phyloP scores from a whole-genome alignment of 2,797 vertebrate species.

The Pitangus sulphuratus region DNA sequence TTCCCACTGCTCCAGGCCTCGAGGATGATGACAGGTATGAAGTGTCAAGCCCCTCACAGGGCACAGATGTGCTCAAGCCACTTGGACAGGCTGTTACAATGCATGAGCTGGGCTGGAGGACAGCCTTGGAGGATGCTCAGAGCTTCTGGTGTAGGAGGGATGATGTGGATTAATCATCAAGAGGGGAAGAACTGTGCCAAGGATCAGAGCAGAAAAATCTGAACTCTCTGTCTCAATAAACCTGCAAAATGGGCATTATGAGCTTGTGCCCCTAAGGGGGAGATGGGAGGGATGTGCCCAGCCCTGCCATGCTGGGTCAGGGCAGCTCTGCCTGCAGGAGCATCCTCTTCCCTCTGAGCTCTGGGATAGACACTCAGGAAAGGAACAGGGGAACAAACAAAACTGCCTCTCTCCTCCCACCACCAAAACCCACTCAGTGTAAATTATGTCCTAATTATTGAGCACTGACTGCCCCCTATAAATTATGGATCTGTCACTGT shows the following conservation, averaged over 20 bases:
- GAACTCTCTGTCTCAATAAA: not conserved
- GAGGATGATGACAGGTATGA: not conserved
- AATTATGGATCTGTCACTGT: not conserved
- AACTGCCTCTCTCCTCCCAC: not conserved
- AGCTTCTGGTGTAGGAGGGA: not conserved
- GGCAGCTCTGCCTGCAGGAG: not conserved
- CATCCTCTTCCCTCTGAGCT: not conserved
- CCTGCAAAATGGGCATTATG: not conserved
- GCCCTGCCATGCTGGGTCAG: not conserved
- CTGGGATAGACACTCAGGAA: not conserved
- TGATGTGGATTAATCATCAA: not conserved
- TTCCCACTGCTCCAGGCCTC: not conserved
- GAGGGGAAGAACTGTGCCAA: not conserved
- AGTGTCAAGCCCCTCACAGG: not conserved
- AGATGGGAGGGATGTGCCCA: not conserved
- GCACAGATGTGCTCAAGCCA: not conserved
- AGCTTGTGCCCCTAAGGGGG: not conserved
- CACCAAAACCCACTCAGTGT: not conserved
- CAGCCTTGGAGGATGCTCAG: not conserved
- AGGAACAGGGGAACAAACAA: not conserved
- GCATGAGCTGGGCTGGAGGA: fast-evolving
- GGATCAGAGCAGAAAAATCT: not conserved
- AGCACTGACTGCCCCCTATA: not conserved
- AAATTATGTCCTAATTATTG: slow-evolving; percentile 20
- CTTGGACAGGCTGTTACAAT: fast-evolving